phyloP scores from a whole-genome alignment of 2,113 vertebrate species.

The Hippocampus guttulatus region DNA sequence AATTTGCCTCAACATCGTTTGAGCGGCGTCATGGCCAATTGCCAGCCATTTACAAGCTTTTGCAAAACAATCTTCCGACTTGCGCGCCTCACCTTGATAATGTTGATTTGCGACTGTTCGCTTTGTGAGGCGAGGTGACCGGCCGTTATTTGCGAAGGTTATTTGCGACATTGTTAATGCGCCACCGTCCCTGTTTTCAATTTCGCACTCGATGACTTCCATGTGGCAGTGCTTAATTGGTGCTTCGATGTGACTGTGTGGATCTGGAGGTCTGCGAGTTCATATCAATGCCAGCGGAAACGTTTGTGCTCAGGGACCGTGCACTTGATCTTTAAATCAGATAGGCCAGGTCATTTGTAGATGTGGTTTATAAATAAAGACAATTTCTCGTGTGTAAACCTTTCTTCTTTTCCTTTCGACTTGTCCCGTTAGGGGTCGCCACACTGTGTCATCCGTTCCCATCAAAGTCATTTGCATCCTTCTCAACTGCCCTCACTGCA shows the following conservation, averaged over 20 bases:
- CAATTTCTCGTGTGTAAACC: too few relatives aligned
- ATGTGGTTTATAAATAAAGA: too few relatives aligned
- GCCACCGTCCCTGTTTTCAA: constrained; percentile 61
- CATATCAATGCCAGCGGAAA: constrained; percentile 1
- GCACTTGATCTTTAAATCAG: not conserved
- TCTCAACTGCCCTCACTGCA: too few relatives aligned
- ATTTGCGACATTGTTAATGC: constrained; percentile 42
- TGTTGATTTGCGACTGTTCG: constrained; percentile 15
- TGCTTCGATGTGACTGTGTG: constrained; percentile 53
- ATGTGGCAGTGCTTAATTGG: constrained; percentile 66
- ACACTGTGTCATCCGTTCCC: too few relatives aligned
- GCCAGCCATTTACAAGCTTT: not conserved
- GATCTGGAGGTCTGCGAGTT: constrained; percentile 28
- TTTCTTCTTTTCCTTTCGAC: too few relatives aligned
- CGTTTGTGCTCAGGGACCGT: not conserved
- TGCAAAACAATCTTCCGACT: not conserved
- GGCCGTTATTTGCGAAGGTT: constrained; percentile 38
- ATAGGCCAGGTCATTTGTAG: not conserved
- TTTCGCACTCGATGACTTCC: constrained; percentile 68
- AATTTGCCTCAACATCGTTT: constrained; percentile 31
- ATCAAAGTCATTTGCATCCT: too few relatives aligned
- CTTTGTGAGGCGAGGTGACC: constrained; percentile 5
- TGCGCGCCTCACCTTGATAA: not conserved
- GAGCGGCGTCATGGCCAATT: constrained; percentile 34
- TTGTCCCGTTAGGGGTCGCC: too few relatives aligned